Evolutionary conservation across 2,888 invertebrate species (phyloP).

Genomic region (Epinotia demarniana): DNA sequence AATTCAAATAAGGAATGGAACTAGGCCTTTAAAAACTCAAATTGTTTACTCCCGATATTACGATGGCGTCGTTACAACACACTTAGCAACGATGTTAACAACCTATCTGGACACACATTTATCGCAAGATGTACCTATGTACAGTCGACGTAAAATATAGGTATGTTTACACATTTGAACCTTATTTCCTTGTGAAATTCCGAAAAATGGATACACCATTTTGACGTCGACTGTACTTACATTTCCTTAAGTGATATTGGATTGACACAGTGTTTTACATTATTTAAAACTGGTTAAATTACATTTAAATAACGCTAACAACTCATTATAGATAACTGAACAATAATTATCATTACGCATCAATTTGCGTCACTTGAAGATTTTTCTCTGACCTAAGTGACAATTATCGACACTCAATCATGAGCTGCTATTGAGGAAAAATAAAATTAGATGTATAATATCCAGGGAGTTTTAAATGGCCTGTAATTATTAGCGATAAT

Average conservation of each 20-base stretch:
- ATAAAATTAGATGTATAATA: slow-evolving; percentile 32
- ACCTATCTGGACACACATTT: no score
- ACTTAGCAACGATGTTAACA: no score
- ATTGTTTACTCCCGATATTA: no score
- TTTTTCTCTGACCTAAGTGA: slow-evolving; percentile 14
- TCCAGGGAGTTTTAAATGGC: slow-evolving; percentile 26
- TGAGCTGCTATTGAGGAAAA: slow-evolving; percentile 12
- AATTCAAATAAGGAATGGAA: no score
- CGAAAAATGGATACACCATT: no score
- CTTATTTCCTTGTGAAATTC: no score
- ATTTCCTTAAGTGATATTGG: background rate
- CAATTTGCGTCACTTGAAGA: background rate
- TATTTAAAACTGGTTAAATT: background rate
- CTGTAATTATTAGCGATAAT: slow-evolving; percentile 22
- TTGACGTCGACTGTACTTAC: no score
- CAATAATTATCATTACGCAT: background rate
- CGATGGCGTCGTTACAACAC: no score
- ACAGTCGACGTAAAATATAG: no score
- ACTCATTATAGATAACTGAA: background rate
- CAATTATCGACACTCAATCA: slow-evolving; percentile 20
- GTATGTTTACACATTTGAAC: no score
- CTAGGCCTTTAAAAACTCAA: no score
- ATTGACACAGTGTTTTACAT: background rate
- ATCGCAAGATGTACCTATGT: no score
- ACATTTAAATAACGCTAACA: background rate